Conservation (phyloP, 2,113 vertebrate species). For the Ochotona princeps region DNA sequence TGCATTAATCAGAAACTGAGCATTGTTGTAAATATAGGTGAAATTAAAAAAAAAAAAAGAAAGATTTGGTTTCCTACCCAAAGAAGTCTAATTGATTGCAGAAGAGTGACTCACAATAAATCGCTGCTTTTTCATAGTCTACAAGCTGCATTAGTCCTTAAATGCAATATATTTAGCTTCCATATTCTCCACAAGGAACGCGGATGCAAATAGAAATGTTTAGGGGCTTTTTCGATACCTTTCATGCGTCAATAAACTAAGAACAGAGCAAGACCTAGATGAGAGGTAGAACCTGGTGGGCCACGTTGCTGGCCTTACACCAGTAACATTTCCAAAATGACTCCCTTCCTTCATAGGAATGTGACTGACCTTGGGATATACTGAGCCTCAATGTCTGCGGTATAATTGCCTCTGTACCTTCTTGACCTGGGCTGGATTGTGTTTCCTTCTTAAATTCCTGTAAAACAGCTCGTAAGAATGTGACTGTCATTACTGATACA, state of each 20-base stretch:
- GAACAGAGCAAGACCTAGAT: neutral
- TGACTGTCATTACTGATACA: neutral
- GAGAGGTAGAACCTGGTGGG: neutral
- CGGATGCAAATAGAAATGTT: neutral
- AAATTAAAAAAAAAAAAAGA: slow-evolving; percentile 32
- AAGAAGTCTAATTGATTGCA: neutral
- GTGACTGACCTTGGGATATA: slow-evolving; percentile 17
- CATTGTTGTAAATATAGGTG: neutral
- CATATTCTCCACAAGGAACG: neutral
- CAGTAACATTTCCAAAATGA: neutral
- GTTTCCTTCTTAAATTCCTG: neutral
- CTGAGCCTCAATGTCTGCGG: neutral
- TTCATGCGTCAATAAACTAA: slow-evolving; percentile 2
- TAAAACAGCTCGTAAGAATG: too few relatives aligned
- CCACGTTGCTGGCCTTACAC: neutral
- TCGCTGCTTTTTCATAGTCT: neutral
- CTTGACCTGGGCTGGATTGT: neutral
- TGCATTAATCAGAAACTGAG: neutral
- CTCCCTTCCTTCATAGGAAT: neutral
- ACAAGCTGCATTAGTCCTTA: neutral
- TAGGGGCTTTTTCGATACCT: neutral
- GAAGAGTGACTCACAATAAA: neutral
- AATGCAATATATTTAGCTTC: neutral
- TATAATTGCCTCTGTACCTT: neutral
- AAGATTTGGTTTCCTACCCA: neutral